Evolutionary conservation across 2,797 vertebrate genomes (phyloP), one percentile per base, ranked within the genome.

Genomic region (Anolis apletophallus): DNA sequence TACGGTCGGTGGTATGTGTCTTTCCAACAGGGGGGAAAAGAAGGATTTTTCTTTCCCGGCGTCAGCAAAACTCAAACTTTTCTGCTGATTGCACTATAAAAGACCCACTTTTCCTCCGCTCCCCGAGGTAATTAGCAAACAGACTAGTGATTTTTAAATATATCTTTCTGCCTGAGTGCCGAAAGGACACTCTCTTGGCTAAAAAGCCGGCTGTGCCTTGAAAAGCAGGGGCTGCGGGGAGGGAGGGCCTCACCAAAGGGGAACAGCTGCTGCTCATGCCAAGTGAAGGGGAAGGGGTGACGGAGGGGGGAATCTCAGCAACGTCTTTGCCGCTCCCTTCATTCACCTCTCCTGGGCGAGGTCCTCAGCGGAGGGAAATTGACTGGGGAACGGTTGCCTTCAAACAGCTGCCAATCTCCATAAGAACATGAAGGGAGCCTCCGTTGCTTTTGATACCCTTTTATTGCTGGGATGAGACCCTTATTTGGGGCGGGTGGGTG

Each of bases 11-110:
- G 34, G 40, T 19, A 5, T 79, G 74, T 50, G 29, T 64, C 7
- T 40, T 59, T 54, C 5, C 5, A 17, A 52, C 32, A 10, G 29
- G 29, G 23, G 29, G 3, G 2, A n/a, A 29, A n/a, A 21, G 64
- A 3, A 73, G 78, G 40, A 2, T 32, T 89, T 89, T 57, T 32
- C 40, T 87, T 40, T 40, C 40, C 40, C 71, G 52, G 75, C 71
- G 80, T 94, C 92, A 94, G 93, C 93, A 93, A 86, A 93, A 93
- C 14, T 91, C 72, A 55, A 94, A 95, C 93, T 93, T 94, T 95
- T 52, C 5, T 91, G 93, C 94, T 94, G 93, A 94, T 92, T 75
- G 16, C 17, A 81, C 80, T 67, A 80, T 75, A 85, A 90, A 90
- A 93, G 72, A 0, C 0, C 73, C 82, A 5, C 87, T 92, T 88